These are phyloP conservation scores for Mesembrinibis cayennensis DNA, from an alignment of 2,113 vertebrate species.

Conservation along the genomic window DNA sequence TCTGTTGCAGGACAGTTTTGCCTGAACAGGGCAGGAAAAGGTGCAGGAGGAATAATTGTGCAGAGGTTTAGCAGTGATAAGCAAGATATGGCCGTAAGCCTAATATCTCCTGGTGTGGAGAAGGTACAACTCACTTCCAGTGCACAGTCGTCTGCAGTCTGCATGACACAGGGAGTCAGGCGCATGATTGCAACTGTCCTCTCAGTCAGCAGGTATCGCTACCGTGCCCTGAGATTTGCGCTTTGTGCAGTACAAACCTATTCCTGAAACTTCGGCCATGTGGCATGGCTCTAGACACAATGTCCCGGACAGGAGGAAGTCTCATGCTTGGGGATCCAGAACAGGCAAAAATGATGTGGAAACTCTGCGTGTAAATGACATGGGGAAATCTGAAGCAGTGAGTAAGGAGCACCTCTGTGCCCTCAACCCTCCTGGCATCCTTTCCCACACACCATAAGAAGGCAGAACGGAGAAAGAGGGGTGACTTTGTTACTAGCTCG, in stretches of 20 bases:
- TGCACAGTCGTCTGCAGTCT: background rate
- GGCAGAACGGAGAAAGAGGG: background rate
- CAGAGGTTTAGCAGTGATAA: background rate
- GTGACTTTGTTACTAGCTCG: background rate
- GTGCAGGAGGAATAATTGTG: background rate
- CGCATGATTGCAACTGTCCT: fast-evolving
- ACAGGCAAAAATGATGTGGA: background rate
- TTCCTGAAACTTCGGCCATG: background rate
- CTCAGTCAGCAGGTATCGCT: background rate
- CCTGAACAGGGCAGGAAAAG: background rate
- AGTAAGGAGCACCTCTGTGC: background rate
- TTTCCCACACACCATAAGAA: fast-evolving
- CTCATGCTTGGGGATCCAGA: background rate
- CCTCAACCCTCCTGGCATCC: background rate
- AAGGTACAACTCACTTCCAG: background rate
- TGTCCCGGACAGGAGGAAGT: background rate
- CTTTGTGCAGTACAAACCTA: background rate
- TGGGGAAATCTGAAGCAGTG: fast-evolving
- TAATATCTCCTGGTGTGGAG: background rate
- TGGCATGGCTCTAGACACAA: background rate
- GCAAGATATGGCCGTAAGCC: background rate
- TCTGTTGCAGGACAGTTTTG: background rate
- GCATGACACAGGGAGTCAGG: background rate
- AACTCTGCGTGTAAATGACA: background rate
- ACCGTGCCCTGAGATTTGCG: fast-evolving